Conservation (phyloP, 2,113 vertebrate genomes). For the Oryzias melastigma region DNA sequence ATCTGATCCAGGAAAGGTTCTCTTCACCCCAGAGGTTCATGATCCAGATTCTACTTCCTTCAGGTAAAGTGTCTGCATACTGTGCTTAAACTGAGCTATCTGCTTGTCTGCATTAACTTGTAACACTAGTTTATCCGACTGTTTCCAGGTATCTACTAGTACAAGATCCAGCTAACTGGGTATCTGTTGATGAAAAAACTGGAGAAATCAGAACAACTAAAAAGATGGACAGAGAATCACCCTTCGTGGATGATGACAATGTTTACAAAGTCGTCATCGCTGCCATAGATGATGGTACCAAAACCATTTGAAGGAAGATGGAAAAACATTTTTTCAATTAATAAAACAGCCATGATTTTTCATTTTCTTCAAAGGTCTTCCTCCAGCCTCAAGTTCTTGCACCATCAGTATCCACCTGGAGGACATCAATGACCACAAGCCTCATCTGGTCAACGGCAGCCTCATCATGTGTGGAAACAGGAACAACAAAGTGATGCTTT, state of each 20-base stretch:
- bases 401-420: slow-evolving; percentile 74
- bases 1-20: slow-evolving; percentile 54
- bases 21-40: slow-evolving; percentile 59
- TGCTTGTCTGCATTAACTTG: not conserved
- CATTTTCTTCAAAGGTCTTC: slow-evolving; percentile 66
- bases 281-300: slow-evolving; percentile 78
- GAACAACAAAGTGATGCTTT: slow-evolving; percentile 33
- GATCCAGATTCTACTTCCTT: slow-evolving; percentile 62
- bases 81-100: not conserved
- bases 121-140: not conserved
- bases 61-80: slow-evolving; percentile 43
- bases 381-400: slow-evolving; percentile 69
- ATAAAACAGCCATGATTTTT: not conserved
- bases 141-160: slow-evolving; percentile 66
- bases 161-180: slow-evolving; percentile 75
- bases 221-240: slow-evolving; percentile 79
- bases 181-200: slow-evolving; percentile 73
- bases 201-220: slow-evolving; percentile 69
- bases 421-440: slow-evolving; percentile 77
- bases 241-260: slow-evolving; percentile 55
- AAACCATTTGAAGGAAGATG: not conserved
- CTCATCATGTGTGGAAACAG: slow-evolving; percentile 69
- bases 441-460: slow-evolving; percentile 46
- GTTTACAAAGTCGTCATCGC: slow-evolving; percentile 68
- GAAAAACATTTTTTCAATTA: not conserved